Evolutionary conservation across 2,113 vertebrate species (phyloP).

Genomic region (Formicarius rufipectus): DNA sequence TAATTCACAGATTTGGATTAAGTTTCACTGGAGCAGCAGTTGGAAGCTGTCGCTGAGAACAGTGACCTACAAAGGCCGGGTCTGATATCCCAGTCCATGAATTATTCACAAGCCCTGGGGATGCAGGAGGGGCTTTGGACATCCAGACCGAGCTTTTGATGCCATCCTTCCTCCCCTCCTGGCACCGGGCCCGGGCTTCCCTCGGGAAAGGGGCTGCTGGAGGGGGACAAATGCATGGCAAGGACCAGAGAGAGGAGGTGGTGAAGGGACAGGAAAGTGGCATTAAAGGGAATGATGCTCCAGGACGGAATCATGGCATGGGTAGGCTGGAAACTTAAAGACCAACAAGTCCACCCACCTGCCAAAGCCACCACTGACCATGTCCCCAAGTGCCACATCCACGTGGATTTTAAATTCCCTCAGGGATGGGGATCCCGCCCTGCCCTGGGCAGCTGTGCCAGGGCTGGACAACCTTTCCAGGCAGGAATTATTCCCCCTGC

Average conservation of each 20-base stretch:
- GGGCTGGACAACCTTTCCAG: neutral
- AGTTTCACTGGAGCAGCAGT: neutral
- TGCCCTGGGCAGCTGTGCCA: neutral
- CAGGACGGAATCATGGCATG: neutral
- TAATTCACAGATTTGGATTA: conserved; percentile 57
- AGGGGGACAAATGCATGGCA: accelerated
- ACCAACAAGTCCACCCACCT: accelerated
- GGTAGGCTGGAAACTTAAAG: neutral
- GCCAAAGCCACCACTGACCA: neutral
- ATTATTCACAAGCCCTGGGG: neutral
- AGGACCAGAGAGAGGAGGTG: neutral
- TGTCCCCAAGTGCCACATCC: neutral
- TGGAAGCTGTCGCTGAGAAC: neutral
- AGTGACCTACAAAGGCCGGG: conserved; percentile 10
- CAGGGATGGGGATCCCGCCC: neutral
- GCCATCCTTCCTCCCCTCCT: neutral
- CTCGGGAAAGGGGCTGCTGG: neutral
- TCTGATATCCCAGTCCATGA: neutral
- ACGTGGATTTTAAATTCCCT: neutral
- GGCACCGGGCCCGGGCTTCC: neutral
- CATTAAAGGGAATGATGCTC: accelerated
- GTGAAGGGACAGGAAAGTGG: neutral
- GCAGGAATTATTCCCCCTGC: neutral
- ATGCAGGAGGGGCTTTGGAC: neutral
- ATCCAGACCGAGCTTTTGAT: conserved; percentile 8